Evolutionary conservation across 2,797 vertebrate genomes (phyloP).

Genomic region (Catamblyrhynchus diadema): DNA sequence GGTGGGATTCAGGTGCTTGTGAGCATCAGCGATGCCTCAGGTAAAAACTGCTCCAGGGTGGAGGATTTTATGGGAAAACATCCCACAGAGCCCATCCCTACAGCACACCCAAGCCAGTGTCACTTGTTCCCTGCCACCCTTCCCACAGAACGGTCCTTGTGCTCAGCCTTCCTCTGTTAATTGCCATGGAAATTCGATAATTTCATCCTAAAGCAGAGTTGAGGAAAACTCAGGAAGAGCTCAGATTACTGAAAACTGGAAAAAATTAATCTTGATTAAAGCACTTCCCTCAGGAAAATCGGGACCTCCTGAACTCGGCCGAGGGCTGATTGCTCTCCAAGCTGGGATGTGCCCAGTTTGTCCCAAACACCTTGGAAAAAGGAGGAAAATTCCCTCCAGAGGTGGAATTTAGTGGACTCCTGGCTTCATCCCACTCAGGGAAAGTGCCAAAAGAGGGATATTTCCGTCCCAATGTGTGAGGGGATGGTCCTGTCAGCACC

Average conservation of each 20-base stretch:
- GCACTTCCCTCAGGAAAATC: constrained; percentile 74
- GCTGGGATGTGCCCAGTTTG: not conserved
- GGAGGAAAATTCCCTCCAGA: not conserved
- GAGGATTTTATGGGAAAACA: constrained; percentile 47
- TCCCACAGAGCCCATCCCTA: not conserved
- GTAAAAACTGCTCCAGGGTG: constrained; percentile 6
- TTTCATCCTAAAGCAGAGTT: constrained; percentile 76
- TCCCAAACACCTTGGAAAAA: not conserved
- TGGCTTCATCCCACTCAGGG: not conserved
- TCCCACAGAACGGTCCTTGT: constrained; percentile 23
- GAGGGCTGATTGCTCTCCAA: constrained; percentile 53
- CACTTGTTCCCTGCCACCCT: constrained; percentile 43
- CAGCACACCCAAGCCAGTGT: not conserved
- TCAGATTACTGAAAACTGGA: constrained; percentile 78
- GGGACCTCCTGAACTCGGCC: constrained; percentile 72
- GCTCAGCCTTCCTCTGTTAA: constrained; percentile 71
- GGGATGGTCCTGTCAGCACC: not conserved
- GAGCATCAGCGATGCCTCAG: not conserved
- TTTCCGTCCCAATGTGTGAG: not conserved
- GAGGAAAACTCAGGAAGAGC: constrained; percentile 76
- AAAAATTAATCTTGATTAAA: constrained; percentile 84
- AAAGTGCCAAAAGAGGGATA: not conserved
- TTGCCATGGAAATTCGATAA: constrained; percentile 86
- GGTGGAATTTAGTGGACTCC: not conserved
- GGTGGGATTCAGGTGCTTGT: not conserved